Percentiles rank a stretch among this genome's conserved stretches.
phyloP scores from a whole-genome alignment of 2,797 vertebrate species.

The Cuniculus paca region DNA sequence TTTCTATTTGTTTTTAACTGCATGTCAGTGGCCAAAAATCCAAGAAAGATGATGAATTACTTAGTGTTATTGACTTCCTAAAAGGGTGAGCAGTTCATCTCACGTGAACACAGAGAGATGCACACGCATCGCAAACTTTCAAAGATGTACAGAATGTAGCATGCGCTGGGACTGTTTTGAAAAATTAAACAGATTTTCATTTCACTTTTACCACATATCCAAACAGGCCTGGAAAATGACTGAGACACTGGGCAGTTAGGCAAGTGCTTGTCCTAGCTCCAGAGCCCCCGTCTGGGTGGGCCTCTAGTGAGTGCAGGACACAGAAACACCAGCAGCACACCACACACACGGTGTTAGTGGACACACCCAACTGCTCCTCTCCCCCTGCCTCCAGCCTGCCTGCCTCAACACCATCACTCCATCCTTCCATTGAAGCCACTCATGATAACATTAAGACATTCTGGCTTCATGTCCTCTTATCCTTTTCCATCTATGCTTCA shows the following conservation, averaged over 20 bases:
- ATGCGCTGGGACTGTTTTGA: neutral
- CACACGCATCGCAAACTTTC: neutral
- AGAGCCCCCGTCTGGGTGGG: neutral
- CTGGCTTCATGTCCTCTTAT: neutral
- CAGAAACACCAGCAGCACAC: neutral
- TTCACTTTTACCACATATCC: neutral
- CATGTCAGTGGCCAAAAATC: neutral
- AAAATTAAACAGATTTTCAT: conserved; percentile 6
- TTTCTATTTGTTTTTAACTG: conserved; percentile 52
- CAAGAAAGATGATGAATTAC: conserved; percentile 77
- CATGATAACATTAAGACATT: neutral
- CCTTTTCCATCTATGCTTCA: neutral
- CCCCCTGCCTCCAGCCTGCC: neutral
- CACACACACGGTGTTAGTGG: neutral
- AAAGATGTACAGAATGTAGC: neutral
- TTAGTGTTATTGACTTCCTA: conserved; percentile 71
- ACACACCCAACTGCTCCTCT: rapidly evolving
- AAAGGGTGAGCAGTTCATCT: conserved; percentile 59
- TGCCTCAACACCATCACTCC: neutral
- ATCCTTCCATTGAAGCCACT: neutral
- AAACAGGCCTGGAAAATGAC: neutral
- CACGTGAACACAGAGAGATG: neutral
- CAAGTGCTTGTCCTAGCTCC: neutral
- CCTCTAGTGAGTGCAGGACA: neutral
- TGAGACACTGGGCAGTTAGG: neutral